Conservation (phyloP, 1,140 invertebrate genomes). For the Trissolcus basalis region DNA sequence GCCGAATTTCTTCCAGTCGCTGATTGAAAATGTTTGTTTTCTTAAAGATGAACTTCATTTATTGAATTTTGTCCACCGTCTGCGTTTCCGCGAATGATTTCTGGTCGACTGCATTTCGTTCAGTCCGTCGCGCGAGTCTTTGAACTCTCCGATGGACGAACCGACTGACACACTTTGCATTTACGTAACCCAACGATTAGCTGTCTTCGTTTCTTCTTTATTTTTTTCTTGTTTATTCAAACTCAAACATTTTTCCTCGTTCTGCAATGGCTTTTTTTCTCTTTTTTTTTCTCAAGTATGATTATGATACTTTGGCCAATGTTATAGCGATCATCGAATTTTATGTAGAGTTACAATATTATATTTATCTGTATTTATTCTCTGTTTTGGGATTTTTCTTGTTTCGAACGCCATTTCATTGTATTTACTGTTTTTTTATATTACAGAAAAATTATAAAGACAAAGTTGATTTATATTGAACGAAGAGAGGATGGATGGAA, state of each 20-base stretch:
- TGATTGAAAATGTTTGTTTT: no score
- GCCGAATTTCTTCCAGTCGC: no score
- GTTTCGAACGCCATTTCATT: slow-evolving; percentile 32
- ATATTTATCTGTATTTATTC: slow-evolving; percentile 36
- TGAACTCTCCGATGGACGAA: slow-evolving; percentile 34
- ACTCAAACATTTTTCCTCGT: slow-evolving; percentile 12
- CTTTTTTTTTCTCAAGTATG: slow-evolving; percentile 12
- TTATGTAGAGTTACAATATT: slow-evolving; percentile 50
- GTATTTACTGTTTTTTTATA: slow-evolving; percentile 26
- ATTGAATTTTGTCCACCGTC: background rate
- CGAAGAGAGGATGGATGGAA: background rate
- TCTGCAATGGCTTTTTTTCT: slow-evolving; percentile 20
- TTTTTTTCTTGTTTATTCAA: slow-evolving; percentile 6
- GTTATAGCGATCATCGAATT: slow-evolving; percentile 56
- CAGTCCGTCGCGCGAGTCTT: slow-evolving; percentile 16
- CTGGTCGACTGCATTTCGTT: slow-evolving; percentile 29
- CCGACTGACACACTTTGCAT: slow-evolving; percentile 60
- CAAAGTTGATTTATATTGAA: slow-evolving; percentile 29
- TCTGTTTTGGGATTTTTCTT: slow-evolving; percentile 40
- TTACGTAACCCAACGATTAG: slow-evolving; percentile 59
- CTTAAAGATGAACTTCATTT: no score
- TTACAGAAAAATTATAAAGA: no score
- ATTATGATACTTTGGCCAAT: slow-evolving; percentile 49
- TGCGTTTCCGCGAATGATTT: slow-evolving; percentile 5
- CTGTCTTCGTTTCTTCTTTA: slow-evolving; percentile 20